A percentile compares a stretch with the other conserved stretches of the same genome.
Conservation (phyloP, 2,888 invertebrate species). For the Chironomus tentans region DNA sequence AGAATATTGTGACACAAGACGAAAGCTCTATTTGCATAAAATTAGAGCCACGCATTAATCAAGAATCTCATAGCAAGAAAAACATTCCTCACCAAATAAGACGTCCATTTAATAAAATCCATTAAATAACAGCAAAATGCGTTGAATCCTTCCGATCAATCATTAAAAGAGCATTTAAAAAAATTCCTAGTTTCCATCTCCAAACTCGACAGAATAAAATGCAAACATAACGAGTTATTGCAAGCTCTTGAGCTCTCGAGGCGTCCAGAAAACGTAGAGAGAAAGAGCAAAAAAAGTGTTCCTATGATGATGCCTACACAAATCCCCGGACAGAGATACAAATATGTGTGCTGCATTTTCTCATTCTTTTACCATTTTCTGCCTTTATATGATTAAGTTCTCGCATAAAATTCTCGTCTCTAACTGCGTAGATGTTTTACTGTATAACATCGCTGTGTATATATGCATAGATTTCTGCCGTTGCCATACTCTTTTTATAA, state of each 20-base stretch:
- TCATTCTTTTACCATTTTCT: not conserved
- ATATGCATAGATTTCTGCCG: no score
- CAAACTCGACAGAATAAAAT: not conserved
- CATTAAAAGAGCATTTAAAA: no score
- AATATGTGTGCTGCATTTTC: not conserved
- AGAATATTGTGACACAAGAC: no score
- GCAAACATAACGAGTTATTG: conserved; percentile 8
- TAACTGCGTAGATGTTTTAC: not conserved
- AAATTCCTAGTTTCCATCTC: not conserved
- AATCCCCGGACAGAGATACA: not conserved
- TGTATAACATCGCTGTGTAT: no score
- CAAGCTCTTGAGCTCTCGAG: conserved; percentile 8
- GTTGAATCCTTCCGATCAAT: no score
- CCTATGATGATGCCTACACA: not conserved
- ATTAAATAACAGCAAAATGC: no score
- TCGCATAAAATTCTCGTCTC: conserved; percentile 3
- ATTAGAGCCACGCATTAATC: no score
- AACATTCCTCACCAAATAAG: no score
- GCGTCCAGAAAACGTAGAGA: not conserved
- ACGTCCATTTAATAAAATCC: no score
- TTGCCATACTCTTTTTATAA: no score
- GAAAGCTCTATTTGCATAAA: no score
- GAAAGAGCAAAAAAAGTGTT: not conserved
- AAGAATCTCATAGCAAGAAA: no score
- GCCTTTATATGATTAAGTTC: conserved; percentile 11